Conservation (phyloP, 2,797 vertebrate species). For the Ctenosaura bakeri region DNA sequence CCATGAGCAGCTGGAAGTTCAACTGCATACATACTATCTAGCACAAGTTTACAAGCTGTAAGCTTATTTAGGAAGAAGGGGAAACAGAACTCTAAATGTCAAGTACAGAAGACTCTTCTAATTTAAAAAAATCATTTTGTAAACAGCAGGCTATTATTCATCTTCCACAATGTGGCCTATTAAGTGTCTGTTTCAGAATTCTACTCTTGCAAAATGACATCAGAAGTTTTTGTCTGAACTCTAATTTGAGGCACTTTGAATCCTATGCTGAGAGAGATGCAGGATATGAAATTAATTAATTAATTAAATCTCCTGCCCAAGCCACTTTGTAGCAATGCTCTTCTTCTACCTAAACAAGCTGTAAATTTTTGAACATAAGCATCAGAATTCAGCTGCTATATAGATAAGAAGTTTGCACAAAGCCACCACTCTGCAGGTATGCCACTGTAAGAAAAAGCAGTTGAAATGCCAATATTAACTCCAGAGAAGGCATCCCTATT, state of each 20-base stretch:
- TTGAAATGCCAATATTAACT: background rate
- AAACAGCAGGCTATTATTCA: background rate
- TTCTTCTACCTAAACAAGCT: background rate
- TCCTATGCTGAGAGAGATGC: background rate
- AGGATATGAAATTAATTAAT: no score
- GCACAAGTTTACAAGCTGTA: background rate
- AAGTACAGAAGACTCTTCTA: background rate
- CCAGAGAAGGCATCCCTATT: accelerated
- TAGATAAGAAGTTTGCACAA: background rate
- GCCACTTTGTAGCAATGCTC: background rate
- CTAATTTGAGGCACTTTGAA: background rate
- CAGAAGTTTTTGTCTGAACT: background rate
- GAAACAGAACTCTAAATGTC: background rate
- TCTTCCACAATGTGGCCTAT: background rate
- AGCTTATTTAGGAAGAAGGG: background rate
- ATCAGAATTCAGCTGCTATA: background rate
- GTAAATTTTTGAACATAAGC: background rate
- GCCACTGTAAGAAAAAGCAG: background rate
- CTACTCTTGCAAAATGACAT: background rate
- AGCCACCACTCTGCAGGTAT: background rate
- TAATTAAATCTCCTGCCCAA: no score
- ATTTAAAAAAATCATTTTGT: background rate
- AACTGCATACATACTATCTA: background rate
- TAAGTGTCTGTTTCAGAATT: background rate
- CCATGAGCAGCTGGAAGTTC: background rate